Evolutionary conservation across 2,888 invertebrate species (phyloP), one percentile per base, ranked within the genome.

Genomic region (Lithophane semibrunnea): DNA sequence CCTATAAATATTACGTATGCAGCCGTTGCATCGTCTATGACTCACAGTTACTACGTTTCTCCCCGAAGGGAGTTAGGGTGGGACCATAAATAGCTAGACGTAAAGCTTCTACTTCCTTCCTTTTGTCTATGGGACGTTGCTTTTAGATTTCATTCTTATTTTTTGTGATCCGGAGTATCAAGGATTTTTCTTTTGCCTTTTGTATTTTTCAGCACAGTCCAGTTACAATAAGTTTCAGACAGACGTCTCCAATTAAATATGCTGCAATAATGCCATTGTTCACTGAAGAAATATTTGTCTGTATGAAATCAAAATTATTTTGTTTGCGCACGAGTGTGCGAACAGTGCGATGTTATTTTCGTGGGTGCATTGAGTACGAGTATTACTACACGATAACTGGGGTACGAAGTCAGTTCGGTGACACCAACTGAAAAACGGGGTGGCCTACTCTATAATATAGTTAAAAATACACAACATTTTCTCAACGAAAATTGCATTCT

Each of bases 401-500:
- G 52, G 37, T 70, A 77, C 44, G 37, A 81, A 73, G 65, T 44
- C 49, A n/a, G 8, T 63, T 37, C 54, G 37, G 67, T 56, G 61
- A 80, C 78, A 52, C 61, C 47, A 49, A 79, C 64, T 37, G 42
- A 60, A 73, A 58, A 63, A 42, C 76, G 24, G 21, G 47, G 47
- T 75, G 81, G 49, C 75, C 85, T 80, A 80, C 71, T 72, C 42
- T 13, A 56, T 37, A 56, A 18, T 56, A 13, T 1, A 75, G 66
- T 77, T 77, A 77, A 86, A 87, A 83, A 86, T 82, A 84, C 58
- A 79, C 68, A n/a, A 64, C 0, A 60, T 75, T 80, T 79, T 82
- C 83, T 87, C 85, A 66, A 77, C 44, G 88, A 91, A 90, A 90
- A 92, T 90, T 93, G 94, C 94, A 94, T 93, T 92, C 91, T 90